Percentiles rank a stretch among this genome's conserved stretches.
Conservation (phyloP, 2,113 vertebrate genomes). For the Centropus unirufus region DNA sequence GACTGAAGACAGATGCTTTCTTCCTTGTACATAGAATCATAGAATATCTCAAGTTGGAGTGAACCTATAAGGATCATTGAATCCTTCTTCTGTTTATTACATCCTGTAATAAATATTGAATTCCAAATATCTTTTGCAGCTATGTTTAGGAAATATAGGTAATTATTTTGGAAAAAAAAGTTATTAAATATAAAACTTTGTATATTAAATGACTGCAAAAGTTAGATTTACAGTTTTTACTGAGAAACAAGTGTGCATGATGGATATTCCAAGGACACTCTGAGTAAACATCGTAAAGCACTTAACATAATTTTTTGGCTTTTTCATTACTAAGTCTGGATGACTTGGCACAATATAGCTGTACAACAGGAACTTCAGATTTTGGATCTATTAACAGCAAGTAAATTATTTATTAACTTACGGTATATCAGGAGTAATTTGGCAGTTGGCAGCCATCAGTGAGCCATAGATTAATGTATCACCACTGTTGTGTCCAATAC, state of each 20-base stretch:
- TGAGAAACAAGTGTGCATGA: neutral
- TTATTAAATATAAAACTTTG: neutral
- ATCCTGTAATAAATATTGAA: neutral
- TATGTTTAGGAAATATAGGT: neutral
- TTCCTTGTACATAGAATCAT: neutral
- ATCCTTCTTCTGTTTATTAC: neutral
- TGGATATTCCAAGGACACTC: neutral
- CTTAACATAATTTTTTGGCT: neutral
- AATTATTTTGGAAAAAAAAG: neutral
- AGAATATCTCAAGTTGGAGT: neutral
- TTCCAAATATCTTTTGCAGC: neutral
- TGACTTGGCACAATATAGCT: conserved; percentile 21
- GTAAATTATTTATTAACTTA: conserved; percentile 72
- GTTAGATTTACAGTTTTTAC: neutral
- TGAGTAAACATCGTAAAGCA: neutral
- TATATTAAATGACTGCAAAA: neutral
- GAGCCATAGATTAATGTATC: conserved; percentile 14
- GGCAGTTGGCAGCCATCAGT: conserved; percentile 44
- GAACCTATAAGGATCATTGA: neutral
- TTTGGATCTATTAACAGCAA: conserved; percentile 59
- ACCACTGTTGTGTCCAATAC: neutral
- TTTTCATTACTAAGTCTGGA: conserved; percentile 20
- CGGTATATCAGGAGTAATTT: conserved; percentile 43
- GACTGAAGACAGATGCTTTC: neutral
- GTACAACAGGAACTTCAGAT: conserved; percentile 65